phyloP scores from a whole-genome alignment of 2,888 invertebrate species.

The Nemapogon koenigi region DNA sequence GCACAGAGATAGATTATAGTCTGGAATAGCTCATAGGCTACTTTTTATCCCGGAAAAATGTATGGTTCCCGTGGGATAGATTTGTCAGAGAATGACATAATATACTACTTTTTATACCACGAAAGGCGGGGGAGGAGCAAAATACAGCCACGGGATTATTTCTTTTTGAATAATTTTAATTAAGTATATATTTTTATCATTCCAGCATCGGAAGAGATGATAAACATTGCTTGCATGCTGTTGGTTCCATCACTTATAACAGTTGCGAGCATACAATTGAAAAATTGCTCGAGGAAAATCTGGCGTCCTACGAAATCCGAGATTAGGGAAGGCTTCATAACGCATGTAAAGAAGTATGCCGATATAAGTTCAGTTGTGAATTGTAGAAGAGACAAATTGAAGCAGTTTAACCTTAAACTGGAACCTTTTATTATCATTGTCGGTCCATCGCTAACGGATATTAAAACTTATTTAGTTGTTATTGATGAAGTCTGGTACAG shows the following conservation, averaged over 20 bases:
- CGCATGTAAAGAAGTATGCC: neutral
- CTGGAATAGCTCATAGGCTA: too few species aligned
- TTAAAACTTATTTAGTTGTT: neutral
- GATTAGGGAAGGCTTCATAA: neutral
- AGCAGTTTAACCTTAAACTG: neutral
- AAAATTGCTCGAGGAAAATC: neutral
- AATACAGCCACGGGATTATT: too few species aligned
- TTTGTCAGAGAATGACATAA: too few species aligned
- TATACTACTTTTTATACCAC: too few species aligned
- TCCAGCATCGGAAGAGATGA: neutral
- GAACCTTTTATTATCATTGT: slow-evolving; percentile 1
- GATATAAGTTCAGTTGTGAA: neutral
- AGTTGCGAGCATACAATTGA: neutral
- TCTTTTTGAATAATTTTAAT: too few species aligned
- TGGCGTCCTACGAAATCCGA: slow-evolving; percentile 2
- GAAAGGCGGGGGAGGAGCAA: too few species aligned
- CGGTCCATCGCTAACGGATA: neutral
- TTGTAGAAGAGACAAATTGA: neutral
- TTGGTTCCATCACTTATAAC: neutral
- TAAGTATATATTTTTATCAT: neutral
- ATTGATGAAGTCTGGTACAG: neutral
- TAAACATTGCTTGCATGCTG: neutral
- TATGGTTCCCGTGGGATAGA: too few species aligned
- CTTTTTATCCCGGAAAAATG: too few species aligned
- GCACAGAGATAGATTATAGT: too few species aligned